Evolutionary conservation across 2,797 vertebrate genomes (phyloP).

Genomic region (Micropoecilia bifurca): DNA sequence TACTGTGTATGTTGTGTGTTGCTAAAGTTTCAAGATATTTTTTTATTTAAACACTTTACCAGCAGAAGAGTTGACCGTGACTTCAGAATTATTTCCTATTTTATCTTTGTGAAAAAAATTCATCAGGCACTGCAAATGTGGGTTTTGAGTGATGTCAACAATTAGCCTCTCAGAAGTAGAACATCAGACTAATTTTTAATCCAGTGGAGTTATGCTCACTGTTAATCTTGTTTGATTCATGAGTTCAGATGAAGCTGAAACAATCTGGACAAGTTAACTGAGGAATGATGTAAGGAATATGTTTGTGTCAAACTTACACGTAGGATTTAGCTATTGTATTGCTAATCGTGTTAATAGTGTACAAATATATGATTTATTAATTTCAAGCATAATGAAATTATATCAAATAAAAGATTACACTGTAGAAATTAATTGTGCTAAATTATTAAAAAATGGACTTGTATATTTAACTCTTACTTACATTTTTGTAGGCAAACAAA

Average conservation of each 20-base stretch:
- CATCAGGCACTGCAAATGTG: not conserved
- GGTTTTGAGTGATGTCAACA: conserved; percentile 10
- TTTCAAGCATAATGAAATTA: not conserved
- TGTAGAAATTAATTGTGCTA: not conserved
- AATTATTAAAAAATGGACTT: not conserved
- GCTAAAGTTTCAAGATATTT: too few relatives aligned
- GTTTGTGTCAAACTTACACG: too few relatives aligned
- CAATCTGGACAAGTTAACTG: not conserved
- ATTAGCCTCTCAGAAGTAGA: conserved; percentile 6
- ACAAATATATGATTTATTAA: not conserved
- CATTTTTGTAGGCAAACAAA: not conserved
- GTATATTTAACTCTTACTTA: not conserved
- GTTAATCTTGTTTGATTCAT: not conserved
- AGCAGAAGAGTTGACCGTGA: not conserved
- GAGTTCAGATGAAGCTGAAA: not conserved
- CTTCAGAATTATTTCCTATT: not conserved
- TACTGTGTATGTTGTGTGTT: not conserved
- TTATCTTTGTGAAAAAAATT: not conserved
- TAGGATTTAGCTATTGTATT: not conserved
- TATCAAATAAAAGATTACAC: not conserved
- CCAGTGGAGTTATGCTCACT: not conserved
- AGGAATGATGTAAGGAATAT: not conserved
- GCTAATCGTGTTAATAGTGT: not conserved
- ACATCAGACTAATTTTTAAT: conserved; percentile 12
- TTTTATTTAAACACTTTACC: not conserved